Evolutionary conservation across 2,888 invertebrate genomes (phyloP), one percentile per base, ranked within the genome.

Genomic region (Drosophila paracracens): DNA sequence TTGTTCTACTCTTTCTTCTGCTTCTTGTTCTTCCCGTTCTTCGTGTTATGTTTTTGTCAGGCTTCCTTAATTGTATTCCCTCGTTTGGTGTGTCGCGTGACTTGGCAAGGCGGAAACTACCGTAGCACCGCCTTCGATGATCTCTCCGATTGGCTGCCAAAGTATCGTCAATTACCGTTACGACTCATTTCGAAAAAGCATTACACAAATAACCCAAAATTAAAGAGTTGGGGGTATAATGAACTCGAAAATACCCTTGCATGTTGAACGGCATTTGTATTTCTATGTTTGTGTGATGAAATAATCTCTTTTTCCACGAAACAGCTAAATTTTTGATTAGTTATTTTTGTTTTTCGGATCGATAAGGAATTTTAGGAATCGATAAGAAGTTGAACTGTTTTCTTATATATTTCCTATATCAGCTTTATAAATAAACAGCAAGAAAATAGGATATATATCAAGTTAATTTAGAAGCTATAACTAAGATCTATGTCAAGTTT

Each of bases 111-210:
- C 63, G 65, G 65, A 60, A 72, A 76, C 65, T 70, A 60, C 67
- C 61, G 64, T 57, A 52, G 84, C 67, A 79, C 76, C 88, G 82
- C 84, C 88, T 70, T 72, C 74, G 62, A 63, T 65, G 74, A 82
- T 69, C 77, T 80, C 73, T 70, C 69, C 70, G 75, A 46, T 46
- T 86, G 86, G 79, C 72, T 69, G 69, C 70, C 69, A 72, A 77
- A 70, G 75, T 62, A 81, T 76, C 60, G 62, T 63, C 82, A 79
- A 82, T 87, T 84, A 79, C 72, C 67, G 79, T 81, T 72, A 81
- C 76, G 68, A 79, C 79, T 74, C 72, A n/a, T 35, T 53, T 53
- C 35, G 25, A 53, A 38, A 57, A 11, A 29, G 25, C 25, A 46
- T 46, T 46, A 16, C 25, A 16, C 46, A 46, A 46, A 25, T 46